Percentiles rank a stretch among this genome's conserved stretches.
Evolutionary conservation across 2,113 vertebrate species (phyloP).

Genomic region (Tricholaema leucomelas): DNA sequence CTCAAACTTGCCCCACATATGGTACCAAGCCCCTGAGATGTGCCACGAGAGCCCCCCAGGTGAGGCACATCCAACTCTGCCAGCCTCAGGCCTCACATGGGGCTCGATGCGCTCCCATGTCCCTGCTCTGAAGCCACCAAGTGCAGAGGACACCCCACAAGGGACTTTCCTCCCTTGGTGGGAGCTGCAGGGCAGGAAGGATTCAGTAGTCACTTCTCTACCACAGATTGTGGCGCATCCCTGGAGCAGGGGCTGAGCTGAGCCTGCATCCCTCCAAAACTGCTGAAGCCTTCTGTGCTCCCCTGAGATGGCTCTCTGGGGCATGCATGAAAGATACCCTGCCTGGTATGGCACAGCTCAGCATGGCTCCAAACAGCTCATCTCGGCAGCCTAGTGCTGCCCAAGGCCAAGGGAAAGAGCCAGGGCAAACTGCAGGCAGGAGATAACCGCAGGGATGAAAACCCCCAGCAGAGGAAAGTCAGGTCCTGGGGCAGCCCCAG

Average conservation of each 20-base stretch:
- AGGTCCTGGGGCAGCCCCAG: background rate
- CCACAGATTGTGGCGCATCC: background rate
- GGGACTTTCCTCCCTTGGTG: background rate
- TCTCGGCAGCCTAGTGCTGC: background rate
- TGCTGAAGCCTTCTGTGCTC: background rate
- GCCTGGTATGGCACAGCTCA: background rate
- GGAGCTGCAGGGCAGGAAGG: background rate
- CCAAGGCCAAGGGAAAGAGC: background rate
- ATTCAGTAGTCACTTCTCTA: too few species aligned
- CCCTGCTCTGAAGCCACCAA: fast-evolving
- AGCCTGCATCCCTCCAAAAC: background rate
- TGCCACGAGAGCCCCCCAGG: background rate
- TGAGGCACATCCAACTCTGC: fast-evolving
- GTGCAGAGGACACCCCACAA: fast-evolving
- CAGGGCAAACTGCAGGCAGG: background rate
- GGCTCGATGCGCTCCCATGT: fast-evolving
- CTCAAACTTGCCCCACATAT: too few species aligned
- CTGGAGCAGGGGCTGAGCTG: fast-evolving
- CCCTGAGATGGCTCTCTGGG: background rate
- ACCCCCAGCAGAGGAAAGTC: too few species aligned
- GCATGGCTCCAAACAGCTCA: background rate
- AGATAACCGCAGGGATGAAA: background rate
- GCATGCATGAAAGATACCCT: background rate
- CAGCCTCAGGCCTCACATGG: fast-evolving
- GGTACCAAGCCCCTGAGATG: background rate